A percentile compares a stretch with the other conserved stretches of the same genome.
Evolutionary conservation across 2,888 invertebrate genomes (phyloP).

Genomic region (Ptilodon capucinus): DNA sequence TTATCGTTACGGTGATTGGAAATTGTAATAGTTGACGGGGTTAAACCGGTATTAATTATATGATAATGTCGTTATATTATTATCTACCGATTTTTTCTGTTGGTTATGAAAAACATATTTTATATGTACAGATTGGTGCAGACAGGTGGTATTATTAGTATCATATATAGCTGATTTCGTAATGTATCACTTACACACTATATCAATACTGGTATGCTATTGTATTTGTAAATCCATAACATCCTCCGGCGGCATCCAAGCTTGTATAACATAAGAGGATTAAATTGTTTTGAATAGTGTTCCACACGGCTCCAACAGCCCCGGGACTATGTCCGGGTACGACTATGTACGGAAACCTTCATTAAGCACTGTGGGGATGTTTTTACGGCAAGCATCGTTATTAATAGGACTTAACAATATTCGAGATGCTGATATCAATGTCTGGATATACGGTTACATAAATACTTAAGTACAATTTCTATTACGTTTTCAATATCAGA

Average conservation of each 20-base stretch:
- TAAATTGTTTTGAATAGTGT: neutral
- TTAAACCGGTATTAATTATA: too few species aligned
- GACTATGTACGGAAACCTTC: neutral
- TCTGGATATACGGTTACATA: neutral
- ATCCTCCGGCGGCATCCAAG: neutral
- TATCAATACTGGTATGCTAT: conserved; percentile 7
- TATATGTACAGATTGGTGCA: too few species aligned
- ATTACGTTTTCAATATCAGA: neutral
- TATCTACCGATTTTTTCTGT: too few species aligned
- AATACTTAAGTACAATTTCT: neutral
- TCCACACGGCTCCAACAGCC: neutral
- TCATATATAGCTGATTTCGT: too few species aligned
- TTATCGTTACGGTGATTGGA: too few species aligned
- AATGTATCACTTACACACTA: too few species aligned
- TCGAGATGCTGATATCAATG: neutral
- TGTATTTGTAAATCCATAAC: neutral
- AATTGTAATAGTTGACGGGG: too few species aligned
- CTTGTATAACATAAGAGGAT: neutral
- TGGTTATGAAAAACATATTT: too few species aligned
- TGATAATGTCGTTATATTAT: too few species aligned
- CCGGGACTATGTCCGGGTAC: neutral
- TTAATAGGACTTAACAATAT: neutral
- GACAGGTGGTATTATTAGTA: too few species aligned
- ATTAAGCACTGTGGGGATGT: neutral
- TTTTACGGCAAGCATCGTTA: too few species aligned